These are phyloP conservation scores for Heliconius ethilla DNA, from an alignment of 2,888 invertebrate species.

Conservation along the genomic window DNA sequence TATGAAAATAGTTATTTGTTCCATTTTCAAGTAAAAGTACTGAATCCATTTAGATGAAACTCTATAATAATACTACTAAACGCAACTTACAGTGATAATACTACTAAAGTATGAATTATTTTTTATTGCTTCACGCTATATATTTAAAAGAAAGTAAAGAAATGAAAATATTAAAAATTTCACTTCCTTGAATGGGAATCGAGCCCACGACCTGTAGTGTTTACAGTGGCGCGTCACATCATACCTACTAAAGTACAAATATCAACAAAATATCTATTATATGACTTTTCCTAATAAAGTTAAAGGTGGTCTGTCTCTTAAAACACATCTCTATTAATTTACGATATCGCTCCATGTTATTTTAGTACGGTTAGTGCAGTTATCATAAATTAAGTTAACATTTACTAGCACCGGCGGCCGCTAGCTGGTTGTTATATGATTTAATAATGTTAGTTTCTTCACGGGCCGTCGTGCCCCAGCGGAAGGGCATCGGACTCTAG, in stretches of 20 bases:
- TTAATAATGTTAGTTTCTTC: constrained; percentile 29
- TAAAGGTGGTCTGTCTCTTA: background rate
- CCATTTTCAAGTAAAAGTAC: too few relatives aligned
- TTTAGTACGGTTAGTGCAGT: constrained; percentile 11
- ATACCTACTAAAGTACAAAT: too few relatives aligned
- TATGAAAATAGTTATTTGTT: too few relatives aligned
- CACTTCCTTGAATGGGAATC: background rate
- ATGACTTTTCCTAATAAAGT: background rate
- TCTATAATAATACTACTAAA: too few relatives aligned
- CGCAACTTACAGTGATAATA: too few relatives aligned
- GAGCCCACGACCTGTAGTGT: background rate
- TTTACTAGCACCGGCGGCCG: constrained; percentile 18
- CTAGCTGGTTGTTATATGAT: background rate
- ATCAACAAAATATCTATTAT: background rate
- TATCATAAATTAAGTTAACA: constrained; percentile 25
- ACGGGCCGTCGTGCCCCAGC: background rate
- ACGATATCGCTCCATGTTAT: constrained; percentile 1
- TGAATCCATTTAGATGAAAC: too few relatives aligned
- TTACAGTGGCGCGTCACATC: background rate
- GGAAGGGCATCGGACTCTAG: too few relatives aligned
- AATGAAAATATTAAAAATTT: background rate
- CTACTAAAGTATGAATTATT: too few relatives aligned
- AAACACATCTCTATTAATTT: constrained; percentile 10
- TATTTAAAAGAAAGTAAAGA: too few relatives aligned
- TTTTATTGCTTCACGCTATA: too few relatives aligned